Percentiles rank a stretch among this genome's conserved stretches.
These are phyloP conservation scores for Galerucella pusilla DNA, from an alignment of 2,888 invertebrate genomes.

Conservation along the genomic window DNA sequence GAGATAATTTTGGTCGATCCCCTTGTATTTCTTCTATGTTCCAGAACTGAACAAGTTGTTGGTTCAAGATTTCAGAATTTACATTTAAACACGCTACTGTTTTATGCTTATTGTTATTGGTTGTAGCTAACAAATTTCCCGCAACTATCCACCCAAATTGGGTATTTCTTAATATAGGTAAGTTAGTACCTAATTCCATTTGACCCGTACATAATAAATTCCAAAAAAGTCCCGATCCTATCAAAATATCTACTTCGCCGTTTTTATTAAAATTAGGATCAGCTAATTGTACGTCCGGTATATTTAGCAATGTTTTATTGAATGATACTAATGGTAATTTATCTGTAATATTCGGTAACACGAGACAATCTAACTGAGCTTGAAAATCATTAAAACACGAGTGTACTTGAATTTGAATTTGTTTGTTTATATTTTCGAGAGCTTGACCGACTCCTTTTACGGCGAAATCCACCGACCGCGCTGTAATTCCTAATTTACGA, in stretches of 20 bases:
- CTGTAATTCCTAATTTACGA: background rate
- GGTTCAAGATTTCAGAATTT: background rate
- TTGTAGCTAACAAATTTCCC: slow-evolving; percentile 9
- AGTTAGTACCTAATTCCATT: slow-evolving; percentile 11
- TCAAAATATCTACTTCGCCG: slow-evolving; percentile 23
- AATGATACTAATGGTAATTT: slow-evolving; percentile 5
- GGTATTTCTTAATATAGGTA: background rate
- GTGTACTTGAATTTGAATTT: no score
- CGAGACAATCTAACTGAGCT: background rate
- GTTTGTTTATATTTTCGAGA: no score
- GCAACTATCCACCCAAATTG: slow-evolving; percentile 26
- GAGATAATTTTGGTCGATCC: no score
- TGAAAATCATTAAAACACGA: no score
- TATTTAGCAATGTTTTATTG: background rate
- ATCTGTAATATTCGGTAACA: slow-evolving; percentile 9
- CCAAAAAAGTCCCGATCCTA: slow-evolving; percentile 29
- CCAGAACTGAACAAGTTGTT: background rate
- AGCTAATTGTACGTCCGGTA: background rate
- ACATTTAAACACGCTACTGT: background rate
- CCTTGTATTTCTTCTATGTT: no score
- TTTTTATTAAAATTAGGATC: slow-evolving; percentile 21
- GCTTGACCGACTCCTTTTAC: no score
- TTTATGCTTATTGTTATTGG: background rate
- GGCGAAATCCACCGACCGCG: background rate
- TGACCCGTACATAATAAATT: slow-evolving; percentile 15